These are phyloP conservation scores for Tolypeutes matacus DNA, from an alignment of 2,797 vertebrate species.

Conservation along the genomic window DNA sequence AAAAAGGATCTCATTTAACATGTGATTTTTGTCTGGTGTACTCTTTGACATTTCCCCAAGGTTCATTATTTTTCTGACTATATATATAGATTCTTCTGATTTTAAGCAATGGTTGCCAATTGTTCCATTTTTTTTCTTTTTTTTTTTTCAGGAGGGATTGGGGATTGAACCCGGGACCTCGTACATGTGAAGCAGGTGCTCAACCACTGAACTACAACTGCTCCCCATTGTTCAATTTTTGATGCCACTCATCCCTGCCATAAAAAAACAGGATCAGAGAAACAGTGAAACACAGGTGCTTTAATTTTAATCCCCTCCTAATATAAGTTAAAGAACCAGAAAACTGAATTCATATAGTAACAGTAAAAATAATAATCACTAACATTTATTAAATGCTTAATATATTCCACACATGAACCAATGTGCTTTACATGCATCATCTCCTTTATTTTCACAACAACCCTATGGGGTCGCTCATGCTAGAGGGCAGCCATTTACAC, in stretches of 20 bases:
- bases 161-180: no score
- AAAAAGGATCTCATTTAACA: not conserved
- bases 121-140: not conserved
- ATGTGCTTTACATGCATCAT: not conserved
- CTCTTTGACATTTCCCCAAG: not conserved
- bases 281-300: not conserved
- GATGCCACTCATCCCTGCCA: not conserved
- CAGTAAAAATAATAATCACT: not conserved
- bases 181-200: no score
- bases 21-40: not conserved
- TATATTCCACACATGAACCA: not conserved
- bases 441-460: not conserved
- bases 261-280: not conserved
- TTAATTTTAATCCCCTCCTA: not conserved
- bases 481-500: not conserved
- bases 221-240: not conserved
- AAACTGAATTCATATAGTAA: not conserved
- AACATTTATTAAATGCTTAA: not conserved
- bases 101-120: not conserved
- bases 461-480: not conserved
- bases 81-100: not conserved
- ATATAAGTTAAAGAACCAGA: not conserved
- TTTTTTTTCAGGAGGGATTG: no score
- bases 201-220: no score
- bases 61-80: not conserved